phyloP scores from a whole-genome alignment of 2,797 vertebrate genomes.

The Amblyraja radiata region DNA sequence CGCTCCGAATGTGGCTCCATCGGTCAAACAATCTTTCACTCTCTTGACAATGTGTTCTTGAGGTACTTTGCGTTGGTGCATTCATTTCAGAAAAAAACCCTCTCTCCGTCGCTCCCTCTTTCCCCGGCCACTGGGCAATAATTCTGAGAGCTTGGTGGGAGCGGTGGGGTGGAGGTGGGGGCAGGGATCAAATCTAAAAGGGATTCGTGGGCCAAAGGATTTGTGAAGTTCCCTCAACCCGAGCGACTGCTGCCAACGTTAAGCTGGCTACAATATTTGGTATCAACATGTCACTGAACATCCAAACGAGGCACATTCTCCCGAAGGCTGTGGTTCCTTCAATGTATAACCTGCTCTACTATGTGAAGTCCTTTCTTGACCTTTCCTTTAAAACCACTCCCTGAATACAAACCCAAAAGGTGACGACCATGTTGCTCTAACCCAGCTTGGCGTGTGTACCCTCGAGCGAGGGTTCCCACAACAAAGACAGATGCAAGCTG shows the following conservation, averaged over 20 bases:
- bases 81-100: background rate
- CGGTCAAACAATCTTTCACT: background rate
- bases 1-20: background rate
- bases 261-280: constrained; percentile 8
- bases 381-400: constrained; percentile 37
- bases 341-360: background rate
- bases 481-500: no score
- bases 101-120: background rate
- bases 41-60: constrained; percentile 1
- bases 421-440: background rate
- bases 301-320: background rate
- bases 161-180: background rate
- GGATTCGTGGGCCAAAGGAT: background rate
- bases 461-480: no score
- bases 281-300: background rate
- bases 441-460: no score
- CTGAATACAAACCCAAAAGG: constrained; percentile 46
- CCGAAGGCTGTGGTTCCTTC: background rate
- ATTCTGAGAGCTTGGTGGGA: no score
- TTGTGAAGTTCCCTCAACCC: background rate
- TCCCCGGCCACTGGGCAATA: no score
- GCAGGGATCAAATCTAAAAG: background rate
- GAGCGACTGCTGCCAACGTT: no score
- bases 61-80: background rate
- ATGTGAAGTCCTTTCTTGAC: constrained; percentile 32